Evolutionary conservation across 2,888 invertebrate species (phyloP).

Genomic region (Steinernema scapterisci): DNA sequence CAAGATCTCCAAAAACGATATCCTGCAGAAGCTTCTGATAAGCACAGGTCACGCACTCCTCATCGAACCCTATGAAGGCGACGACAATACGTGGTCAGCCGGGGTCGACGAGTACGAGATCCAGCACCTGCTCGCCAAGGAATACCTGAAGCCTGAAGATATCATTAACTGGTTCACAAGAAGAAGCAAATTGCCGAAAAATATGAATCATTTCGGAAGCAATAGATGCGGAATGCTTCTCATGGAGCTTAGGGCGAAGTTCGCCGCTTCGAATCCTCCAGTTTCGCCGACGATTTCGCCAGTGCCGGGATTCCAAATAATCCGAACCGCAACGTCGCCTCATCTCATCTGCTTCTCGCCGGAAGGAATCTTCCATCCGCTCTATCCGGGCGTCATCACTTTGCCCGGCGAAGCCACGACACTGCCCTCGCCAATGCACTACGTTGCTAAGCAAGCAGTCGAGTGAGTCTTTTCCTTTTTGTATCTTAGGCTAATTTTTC

Average conservation of each 20-base stretch:
- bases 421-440: constrained; percentile 60
- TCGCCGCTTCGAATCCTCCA: constrained; percentile 45
- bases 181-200: constrained; percentile 44
- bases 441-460: constrained; percentile 53
- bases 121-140: constrained; percentile 62
- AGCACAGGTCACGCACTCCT: constrained; percentile 64
- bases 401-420: constrained; percentile 40
- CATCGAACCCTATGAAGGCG: constrained; percentile 48
- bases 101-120: constrained; percentile 61
- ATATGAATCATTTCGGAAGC: constrained; percentile 53
- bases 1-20: constrained; percentile 60
- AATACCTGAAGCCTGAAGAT: constrained; percentile 53
- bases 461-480: constrained; percentile 43
- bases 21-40: constrained; percentile 62
- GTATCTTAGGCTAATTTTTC: constrained; percentile 4
- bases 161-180: constrained; percentile 60
- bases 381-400: constrained; percentile 62
- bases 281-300: constrained; percentile 51
- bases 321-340: neutral
- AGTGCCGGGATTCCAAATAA: neutral
- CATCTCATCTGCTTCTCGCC: constrained; percentile 66
- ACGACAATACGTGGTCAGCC: constrained; percentile 57
- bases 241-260: constrained; percentile 62
- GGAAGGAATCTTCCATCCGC: constrained; percentile 64
- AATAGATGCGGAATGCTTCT: constrained; percentile 63